phyloP scores from a whole-genome alignment of 1,140 invertebrate genomes.

The Trinorchestia longiramus region DNA sequence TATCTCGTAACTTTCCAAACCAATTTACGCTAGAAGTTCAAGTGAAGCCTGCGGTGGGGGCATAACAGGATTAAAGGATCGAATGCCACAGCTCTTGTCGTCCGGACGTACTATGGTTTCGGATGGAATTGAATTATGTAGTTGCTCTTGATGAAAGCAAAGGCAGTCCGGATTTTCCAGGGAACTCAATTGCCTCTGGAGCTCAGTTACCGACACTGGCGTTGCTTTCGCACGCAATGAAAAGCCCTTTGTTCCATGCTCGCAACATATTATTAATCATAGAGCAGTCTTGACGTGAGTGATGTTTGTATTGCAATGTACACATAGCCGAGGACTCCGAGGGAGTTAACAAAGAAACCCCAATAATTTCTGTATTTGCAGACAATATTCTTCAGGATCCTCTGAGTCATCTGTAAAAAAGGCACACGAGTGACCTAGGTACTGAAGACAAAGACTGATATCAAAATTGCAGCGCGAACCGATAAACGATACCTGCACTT shows the following conservation, averaged over 20 bases:
- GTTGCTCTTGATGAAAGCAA: conserved; percentile 43
- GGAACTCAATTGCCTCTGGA: neutral
- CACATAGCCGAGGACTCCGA: neutral
- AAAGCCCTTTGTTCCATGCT: neutral
- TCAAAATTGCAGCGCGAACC: neutral
- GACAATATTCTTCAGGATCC: neutral
- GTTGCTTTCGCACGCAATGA: neutral
- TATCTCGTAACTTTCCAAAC: conserved; percentile 7
- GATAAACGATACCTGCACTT: too few relatives aligned
- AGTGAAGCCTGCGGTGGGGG: neutral
- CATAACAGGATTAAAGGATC: conserved; percentile 48
- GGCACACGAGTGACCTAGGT: neutral
- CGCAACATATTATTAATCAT: neutral
- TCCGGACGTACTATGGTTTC: neutral
- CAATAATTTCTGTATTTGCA: neutral
- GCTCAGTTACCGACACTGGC: neutral
- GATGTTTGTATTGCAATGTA: neutral
- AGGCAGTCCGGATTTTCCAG: conserved; percentile 25
- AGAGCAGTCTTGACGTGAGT: neutral
- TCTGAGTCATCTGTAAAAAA: neutral
- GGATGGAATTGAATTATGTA: conserved; percentile 36
- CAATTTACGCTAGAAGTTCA: conserved; percentile 9
- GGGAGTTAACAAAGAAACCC: neutral
- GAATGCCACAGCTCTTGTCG: conserved; percentile 38
- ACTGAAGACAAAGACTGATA: neutral